A percentile compares a stretch with the other conserved stretches of the same genome.
Evolutionary conservation across 2,888 invertebrate species (phyloP).

Genomic region (Troides oblongomaculatus): DNA sequence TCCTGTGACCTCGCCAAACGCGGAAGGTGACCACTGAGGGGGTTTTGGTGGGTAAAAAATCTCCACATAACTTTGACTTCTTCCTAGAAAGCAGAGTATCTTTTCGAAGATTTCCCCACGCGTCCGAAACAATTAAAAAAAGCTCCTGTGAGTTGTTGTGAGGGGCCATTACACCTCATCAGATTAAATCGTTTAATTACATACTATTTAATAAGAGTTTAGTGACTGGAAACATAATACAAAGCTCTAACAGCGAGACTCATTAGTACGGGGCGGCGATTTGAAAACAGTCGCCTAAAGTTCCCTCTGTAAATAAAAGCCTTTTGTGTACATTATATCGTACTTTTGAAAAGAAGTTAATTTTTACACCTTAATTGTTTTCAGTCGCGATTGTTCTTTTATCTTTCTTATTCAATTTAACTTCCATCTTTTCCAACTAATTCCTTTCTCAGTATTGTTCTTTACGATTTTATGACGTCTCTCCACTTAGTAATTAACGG

Average conservation of each 20-base stretch:
- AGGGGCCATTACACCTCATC: too few species aligned
- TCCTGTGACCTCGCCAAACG: too few species aligned
- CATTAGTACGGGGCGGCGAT: not conserved
- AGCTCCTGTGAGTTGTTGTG: too few species aligned
- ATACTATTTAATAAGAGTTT: too few species aligned
- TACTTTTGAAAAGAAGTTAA: constrained; percentile 17
- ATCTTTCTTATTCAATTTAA: constrained; percentile 12
- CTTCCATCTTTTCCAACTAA: constrained; percentile 4
- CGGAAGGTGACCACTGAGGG: too few species aligned
- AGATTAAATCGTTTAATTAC: too few species aligned
- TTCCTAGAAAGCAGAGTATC: too few species aligned
- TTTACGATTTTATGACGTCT: not conserved
- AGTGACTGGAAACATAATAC: not conserved
- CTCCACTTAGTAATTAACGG: not conserved
- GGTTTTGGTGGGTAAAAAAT: too few species aligned
- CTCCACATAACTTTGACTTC: too few species aligned
- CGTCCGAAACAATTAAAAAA: too few species aligned
- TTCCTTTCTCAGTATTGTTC: constrained; percentile 1
- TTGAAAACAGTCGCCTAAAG: constrained; percentile 6
- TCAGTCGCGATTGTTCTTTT: constrained; percentile 5
- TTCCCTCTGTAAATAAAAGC: constrained; percentile 8
- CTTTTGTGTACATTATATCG: constrained; percentile 17
- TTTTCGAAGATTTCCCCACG: too few species aligned
- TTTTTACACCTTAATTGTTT: constrained; percentile 19
- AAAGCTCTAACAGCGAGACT: not conserved